These are phyloP conservation scores for Cotesia vestalis DNA, from an alignment of 1,140 invertebrate species.

Conservation along the genomic window DNA sequence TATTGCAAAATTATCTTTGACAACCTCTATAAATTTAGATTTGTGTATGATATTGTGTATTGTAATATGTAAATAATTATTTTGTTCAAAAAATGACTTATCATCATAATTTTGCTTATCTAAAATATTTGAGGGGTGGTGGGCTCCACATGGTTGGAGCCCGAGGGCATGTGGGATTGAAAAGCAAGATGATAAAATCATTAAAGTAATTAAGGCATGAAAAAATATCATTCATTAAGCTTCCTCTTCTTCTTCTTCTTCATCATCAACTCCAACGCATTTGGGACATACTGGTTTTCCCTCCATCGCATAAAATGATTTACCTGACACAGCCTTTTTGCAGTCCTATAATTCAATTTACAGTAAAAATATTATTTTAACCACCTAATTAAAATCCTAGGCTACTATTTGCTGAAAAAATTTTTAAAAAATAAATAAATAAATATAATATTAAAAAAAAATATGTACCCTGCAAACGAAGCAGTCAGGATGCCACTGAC, in stretches of 20 bases:
- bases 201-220: background rate
- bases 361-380: background rate
- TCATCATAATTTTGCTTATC: background rate
- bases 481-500: conserved; percentile 99
- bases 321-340: conserved; percentile 88
- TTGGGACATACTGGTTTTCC: conserved; percentile 89
- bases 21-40: background rate
- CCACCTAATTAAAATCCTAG: background rate
- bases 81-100: background rate
- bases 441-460: conserved; percentile 34
- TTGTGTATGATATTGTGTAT: background rate
- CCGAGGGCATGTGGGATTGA: conserved; percentile 43
- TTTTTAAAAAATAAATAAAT: conserved; percentile 14
- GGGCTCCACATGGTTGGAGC: conserved; percentile 48
- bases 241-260: conserved; percentile 73
- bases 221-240: conserved; percentile 43
- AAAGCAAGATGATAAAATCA: background rate
- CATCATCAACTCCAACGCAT: conserved; percentile 89
- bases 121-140: background rate
- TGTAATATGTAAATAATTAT: background rate
- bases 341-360: conserved; percentile 79
- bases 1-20: background rate
- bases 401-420: background rate
- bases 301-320: conserved; percentile 95
- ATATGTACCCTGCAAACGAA: conserved; percentile 97